phyloP scores from a whole-genome alignment of 1,140 invertebrate genomes.

The Drosophila tropicalis region DNA sequence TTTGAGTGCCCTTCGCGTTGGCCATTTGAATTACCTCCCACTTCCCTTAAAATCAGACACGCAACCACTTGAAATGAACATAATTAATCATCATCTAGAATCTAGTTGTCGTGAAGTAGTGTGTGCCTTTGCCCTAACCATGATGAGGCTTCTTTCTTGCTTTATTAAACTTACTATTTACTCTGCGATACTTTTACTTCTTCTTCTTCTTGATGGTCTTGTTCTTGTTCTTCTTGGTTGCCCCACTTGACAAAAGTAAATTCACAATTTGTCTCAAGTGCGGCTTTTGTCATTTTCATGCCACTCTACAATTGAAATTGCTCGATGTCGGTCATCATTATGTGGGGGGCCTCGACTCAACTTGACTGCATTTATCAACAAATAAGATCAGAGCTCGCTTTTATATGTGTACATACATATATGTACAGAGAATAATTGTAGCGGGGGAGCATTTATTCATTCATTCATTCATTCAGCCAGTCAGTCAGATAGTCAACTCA shows the following conservation, averaged over 20 bases:
- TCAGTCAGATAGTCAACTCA: conserved; percentile 52
- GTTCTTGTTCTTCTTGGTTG: not conserved
- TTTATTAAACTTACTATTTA: not conserved
- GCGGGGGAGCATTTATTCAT: conserved; percentile 29
- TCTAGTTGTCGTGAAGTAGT: conserved; percentile 54
- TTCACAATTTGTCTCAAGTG: conserved; percentile 81
- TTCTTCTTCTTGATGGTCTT: too few relatives aligned
- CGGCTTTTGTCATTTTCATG: conserved; percentile 65
- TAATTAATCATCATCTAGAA: conserved; percentile 77
- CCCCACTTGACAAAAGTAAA: conserved; percentile 56
- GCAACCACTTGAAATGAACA: conserved; percentile 48
- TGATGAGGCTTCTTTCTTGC: conserved; percentile 23
- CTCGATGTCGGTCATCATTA: conserved; percentile 44
- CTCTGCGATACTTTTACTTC: too few relatives aligned
- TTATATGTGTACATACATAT: not conserved
- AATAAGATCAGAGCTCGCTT: conserved; percentile 53
- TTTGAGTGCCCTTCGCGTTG: conserved; percentile 59
- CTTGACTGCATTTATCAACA: conserved; percentile 66
- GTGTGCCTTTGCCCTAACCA: conserved; percentile 26
- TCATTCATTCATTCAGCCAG: not conserved
- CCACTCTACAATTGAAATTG: conserved; percentile 37
- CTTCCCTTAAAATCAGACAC: conserved; percentile 23
- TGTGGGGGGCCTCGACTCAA: conserved; percentile 37
- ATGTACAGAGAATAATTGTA: conserved; percentile 50
- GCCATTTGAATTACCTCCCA: conserved; percentile 24